A percentile compares a stretch with the other conserved stretches of the same genome.
These are phyloP conservation scores for Lutjanus campechanus DNA, from an alignment of 2,797 vertebrate species.

Conservation along the genomic window DNA sequence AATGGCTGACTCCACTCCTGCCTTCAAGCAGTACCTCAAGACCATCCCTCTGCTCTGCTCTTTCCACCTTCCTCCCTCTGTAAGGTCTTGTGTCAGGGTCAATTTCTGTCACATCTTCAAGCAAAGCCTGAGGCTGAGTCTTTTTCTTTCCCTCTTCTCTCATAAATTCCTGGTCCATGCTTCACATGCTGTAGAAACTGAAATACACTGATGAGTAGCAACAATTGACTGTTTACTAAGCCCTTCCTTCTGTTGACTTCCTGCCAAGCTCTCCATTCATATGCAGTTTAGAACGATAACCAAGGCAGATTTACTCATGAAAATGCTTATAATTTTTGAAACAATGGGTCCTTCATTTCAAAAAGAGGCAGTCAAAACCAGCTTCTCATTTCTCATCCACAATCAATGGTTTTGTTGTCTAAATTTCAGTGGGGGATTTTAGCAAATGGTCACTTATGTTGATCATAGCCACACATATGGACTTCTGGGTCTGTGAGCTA, in stretches of 20 bases:
- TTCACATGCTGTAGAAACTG: neutral
- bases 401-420: neutral
- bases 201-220: neutral
- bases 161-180: constrained; percentile 17
- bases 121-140: constrained; percentile 23
- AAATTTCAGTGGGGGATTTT: neutral
- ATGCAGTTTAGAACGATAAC: neutral
- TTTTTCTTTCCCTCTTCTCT: neutral
- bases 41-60: neutral
- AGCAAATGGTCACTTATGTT: neutral
- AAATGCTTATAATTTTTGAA: neutral
- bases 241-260: neutral
- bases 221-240: neutral
- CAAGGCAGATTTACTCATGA: neutral
- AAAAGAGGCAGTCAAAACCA: neutral
- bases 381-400: neutral
- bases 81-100: constrained; percentile 36
- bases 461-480: neutral
- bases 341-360: neutral
- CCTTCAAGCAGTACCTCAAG: constrained; percentile 19
- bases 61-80: constrained; percentile 7
- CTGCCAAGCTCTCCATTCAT: neutral
- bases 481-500: neutral
- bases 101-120: constrained; percentile 54
- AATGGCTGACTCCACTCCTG: constrained; percentile 4